Evolutionary conservation across 2,797 vertebrate species (phyloP).

Genomic region (Acanthiza pusilla): DNA sequence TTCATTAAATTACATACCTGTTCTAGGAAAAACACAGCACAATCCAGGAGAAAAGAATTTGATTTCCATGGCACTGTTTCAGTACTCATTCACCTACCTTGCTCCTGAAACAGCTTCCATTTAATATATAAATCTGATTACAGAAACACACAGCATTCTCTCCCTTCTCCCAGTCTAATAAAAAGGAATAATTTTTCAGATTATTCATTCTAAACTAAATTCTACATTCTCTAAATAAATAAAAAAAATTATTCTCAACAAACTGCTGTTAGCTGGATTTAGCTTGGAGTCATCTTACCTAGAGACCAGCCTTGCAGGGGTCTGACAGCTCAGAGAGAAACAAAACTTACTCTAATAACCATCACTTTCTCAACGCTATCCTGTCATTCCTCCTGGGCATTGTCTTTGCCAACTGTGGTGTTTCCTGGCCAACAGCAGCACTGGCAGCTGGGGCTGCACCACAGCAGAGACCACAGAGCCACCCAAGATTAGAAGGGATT

Average conservation of each 20-base stretch:
- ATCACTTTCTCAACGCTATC: neutral
- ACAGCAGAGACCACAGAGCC: neutral
- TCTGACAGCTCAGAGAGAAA: neutral
- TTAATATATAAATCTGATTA: no score
- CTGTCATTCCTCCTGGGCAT: neutral
- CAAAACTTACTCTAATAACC: neutral
- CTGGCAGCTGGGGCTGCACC: neutral
- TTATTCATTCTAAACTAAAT: neutral
- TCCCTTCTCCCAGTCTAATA: neutral
- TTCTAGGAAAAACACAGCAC: neutral
- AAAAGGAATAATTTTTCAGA: neutral
- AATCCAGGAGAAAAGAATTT: neutral
- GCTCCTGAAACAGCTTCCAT: neutral
- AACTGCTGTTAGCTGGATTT: neutral
- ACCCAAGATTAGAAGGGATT: neutral
- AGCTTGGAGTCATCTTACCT: neutral
- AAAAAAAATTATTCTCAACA: neutral
- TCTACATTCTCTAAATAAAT: neutral
- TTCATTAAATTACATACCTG: neutral
- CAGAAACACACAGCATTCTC: neutral
- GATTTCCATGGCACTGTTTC: accelerated
- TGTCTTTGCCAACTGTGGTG: neutral
- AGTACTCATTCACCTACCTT: neutral
- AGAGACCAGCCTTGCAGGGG: neutral
- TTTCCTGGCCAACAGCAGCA: neutral